Conservation (phyloP, 2,797 vertebrate genomes). For the Myripristis jacobus region DNA sequence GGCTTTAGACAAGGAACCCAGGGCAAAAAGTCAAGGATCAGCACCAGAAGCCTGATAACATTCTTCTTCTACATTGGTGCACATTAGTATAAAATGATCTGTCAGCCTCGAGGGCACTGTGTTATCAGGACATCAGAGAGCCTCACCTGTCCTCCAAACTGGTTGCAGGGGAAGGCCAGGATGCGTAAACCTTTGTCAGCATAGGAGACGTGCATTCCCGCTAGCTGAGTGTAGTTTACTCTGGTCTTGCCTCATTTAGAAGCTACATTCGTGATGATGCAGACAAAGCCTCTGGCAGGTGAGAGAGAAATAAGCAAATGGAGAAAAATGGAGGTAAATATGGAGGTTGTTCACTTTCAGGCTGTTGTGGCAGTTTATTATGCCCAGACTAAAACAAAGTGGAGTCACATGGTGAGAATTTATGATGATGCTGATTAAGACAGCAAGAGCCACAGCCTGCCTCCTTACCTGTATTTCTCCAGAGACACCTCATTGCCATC, state of each 20-base stretch:
- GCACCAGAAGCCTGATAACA: too few relatives aligned
- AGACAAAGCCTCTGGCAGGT: constrained; percentile 87
- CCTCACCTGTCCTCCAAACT: constrained; percentile 95
- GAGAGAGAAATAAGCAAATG: background rate
- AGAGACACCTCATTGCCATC: constrained; percentile 89
- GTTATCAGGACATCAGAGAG: background rate
- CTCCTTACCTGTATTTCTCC: constrained; percentile 90
- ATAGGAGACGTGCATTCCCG: constrained; percentile 88
- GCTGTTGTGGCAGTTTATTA: too few relatives aligned
- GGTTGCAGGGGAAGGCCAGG: constrained; percentile 96
- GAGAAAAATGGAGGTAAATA: background rate
- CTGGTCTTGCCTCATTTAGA: constrained; percentile 97
- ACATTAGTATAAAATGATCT: background rate
- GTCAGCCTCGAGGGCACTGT: too few relatives aligned
- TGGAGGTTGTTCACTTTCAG: background rate
- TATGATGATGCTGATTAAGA: background rate
- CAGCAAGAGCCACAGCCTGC: background rate
- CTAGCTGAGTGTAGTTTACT: constrained; percentile 98
- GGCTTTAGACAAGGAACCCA: too few relatives aligned
- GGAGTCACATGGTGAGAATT: background rate
- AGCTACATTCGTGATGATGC: constrained; percentile 94
- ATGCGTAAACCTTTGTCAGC: constrained; percentile 96
- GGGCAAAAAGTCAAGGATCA: too few relatives aligned
- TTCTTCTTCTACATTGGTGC: too few relatives aligned
- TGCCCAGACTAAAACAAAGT: too few relatives aligned